phyloP scores from a whole-genome alignment of 1,140 invertebrate species.

The Brevipalpus yothersi region DNA sequence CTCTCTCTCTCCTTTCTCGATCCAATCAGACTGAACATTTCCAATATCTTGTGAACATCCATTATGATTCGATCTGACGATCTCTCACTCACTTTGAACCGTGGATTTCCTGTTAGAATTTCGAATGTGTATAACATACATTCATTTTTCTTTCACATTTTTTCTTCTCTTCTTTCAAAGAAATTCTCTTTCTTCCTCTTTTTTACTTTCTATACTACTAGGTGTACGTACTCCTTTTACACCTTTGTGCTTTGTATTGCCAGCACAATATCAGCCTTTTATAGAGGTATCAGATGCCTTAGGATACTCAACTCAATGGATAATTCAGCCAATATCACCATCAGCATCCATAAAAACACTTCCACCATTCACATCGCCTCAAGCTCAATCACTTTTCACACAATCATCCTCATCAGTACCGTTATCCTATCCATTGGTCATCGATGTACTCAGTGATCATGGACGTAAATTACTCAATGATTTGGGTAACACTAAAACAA shows the following conservation, averaged over 20 bases:
- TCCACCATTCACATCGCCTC: not conserved
- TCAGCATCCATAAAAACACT: not conserved
- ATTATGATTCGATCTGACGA: not conserved
- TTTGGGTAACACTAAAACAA: conserved; percentile 2
- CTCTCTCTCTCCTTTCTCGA: no score
- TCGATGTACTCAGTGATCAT: conserved; percentile 8
- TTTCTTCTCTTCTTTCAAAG: not conserved
- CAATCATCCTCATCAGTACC: no score
- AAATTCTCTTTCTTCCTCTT: not conserved
- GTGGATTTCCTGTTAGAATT: not conserved
- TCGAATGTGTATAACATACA: not conserved
- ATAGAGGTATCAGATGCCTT: conserved; percentile 14
- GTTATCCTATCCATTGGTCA: not conserved
- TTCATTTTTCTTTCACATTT: not conserved
- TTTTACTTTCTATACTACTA: not conserved
- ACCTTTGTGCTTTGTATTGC: conserved; percentile 14
- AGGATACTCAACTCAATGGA: conserved; percentile 13
- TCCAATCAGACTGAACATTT: no score
- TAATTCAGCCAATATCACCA: conserved; percentile 11
- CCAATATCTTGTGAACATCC: no score
- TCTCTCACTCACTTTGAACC: not conserved
- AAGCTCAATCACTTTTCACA: not conserved
- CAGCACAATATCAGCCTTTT: conserved; percentile 14
- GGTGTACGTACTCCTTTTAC: not conserved
- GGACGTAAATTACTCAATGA: conserved; percentile 8